Evolutionary conservation across 2,797 vertebrate species (phyloP).

Genomic region (Enteromius trimaculatus): DNA sequence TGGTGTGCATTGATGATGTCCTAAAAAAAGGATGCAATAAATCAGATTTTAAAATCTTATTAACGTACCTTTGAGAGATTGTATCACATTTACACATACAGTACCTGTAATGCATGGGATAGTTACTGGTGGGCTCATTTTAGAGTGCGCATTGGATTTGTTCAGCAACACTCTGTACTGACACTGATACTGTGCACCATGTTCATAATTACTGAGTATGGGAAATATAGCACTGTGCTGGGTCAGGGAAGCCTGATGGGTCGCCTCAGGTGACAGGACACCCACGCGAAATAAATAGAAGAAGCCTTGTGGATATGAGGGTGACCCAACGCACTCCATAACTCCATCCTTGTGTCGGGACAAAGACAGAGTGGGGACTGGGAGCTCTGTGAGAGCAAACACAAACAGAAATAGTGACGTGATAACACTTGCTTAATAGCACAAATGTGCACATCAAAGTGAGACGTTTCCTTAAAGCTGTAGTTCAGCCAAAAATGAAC

Average conservation of each 20-base stretch:
- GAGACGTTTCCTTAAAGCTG: background rate
- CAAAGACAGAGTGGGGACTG: slow-evolving; percentile 27
- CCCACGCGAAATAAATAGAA: slow-evolving; percentile 72
- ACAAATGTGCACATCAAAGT: background rate
- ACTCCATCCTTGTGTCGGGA: slow-evolving; percentile 63
- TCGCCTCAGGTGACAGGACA: slow-evolving; percentile 38
- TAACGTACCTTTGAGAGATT: background rate
- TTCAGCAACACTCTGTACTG: slow-evolving; percentile 70
- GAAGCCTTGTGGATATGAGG: slow-evolving; percentile 70
- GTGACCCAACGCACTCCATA: slow-evolving; percentile 72
- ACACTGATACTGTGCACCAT: slow-evolving; percentile 70
- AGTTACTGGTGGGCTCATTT: slow-evolving; percentile 64
- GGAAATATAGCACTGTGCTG: slow-evolving; percentile 66
- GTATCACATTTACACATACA: background rate
- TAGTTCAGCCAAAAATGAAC: background rate
- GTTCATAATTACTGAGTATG: slow-evolving; percentile 63
- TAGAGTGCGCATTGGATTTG: slow-evolving; percentile 63
- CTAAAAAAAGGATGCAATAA: slow-evolving; percentile 63
- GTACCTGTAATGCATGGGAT: slow-evolving; percentile 63
- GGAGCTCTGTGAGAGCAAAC: slow-evolving; percentile 34
- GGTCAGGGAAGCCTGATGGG: slow-evolving; percentile 21
- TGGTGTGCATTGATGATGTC: slow-evolving; percentile 32
- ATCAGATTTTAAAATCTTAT: background rate
- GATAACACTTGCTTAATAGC: background rate
- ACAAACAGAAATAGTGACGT: background rate